phyloP scores from a whole-genome alignment of 2,888 invertebrate genomes.

The Hirtodrosophila cameraria region DNA sequence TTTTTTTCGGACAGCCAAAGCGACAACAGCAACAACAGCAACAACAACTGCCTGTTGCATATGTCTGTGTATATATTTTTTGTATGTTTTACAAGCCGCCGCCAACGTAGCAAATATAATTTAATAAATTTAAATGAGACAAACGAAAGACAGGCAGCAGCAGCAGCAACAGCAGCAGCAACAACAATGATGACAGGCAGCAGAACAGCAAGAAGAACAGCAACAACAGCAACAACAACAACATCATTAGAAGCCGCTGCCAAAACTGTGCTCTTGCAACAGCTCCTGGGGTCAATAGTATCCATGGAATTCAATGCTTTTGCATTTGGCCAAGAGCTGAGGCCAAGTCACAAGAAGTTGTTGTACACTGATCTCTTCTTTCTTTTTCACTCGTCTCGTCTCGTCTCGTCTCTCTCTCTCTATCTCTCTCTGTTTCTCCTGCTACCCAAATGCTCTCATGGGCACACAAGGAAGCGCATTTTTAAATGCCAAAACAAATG shows the following conservation, averaged over 20 bases:
- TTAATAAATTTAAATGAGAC: conserved; percentile 76
- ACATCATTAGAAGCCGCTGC: conserved; percentile 61
- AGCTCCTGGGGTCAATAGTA: conserved; percentile 75
- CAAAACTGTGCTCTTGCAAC: conserved; percentile 50
- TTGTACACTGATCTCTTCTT: conserved; percentile 13
- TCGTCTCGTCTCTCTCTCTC: conserved; percentile 4
- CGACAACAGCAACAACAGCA: conserved; percentile 31
- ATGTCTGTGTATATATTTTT: conserved; percentile 15
- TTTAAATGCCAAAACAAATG: conserved; percentile 79
- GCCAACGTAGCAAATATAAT: conserved; percentile 59
- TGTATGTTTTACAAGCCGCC: conserved; percentile 40
- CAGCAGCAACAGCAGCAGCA: conserved; percentile 25
- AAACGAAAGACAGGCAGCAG: conserved; percentile 46
- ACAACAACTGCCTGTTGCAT: conserved; percentile 32
- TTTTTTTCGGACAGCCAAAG: conserved; percentile 37
- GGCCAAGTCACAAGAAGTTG: conserved; percentile 56
- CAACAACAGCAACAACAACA: conserved; percentile 45
- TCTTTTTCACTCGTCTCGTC: neutral
- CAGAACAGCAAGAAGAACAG: conserved; percentile 19
- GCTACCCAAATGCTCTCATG: conserved; percentile 51
- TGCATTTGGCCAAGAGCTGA: conserved; percentile 70
- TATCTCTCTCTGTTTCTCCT: conserved; percentile 16
- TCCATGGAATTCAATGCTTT: conserved; percentile 75
- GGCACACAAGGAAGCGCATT: conserved; percentile 78
- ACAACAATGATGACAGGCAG: conserved; percentile 35